Conservation (phyloP, 35 echinoderm and acorn worm species). For the Amphiura filiformis region DNA sequence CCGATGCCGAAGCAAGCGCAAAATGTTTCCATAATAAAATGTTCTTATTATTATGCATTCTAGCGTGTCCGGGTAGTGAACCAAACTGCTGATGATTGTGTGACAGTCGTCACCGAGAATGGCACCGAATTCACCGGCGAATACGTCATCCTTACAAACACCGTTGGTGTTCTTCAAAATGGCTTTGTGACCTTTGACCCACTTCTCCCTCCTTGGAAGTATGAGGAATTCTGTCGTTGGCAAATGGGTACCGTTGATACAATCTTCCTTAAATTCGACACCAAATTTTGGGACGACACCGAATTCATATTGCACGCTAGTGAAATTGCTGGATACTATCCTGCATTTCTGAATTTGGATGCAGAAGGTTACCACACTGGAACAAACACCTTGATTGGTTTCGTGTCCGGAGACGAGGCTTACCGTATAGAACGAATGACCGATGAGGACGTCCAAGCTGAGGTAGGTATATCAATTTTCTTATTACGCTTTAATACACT, state of each 20-base stretch:
- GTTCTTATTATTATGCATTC: too few relatives aligned
- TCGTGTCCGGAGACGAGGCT: constrained; percentile 15
- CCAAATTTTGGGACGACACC: constrained; percentile 36
- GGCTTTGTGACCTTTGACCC: constrained; percentile 22
- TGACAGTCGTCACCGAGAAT: background rate
- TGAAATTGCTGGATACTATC: constrained; percentile 19
- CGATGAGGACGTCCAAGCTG: background rate
- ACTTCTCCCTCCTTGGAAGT: constrained; percentile 44
- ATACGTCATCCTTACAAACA: constrained; percentile 33
- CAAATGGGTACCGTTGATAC: constrained; percentile 30
- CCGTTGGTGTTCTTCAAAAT: constrained; percentile 46
- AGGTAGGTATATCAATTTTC: background rate
- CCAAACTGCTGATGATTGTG: background rate
- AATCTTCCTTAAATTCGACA: constrained; percentile 51
- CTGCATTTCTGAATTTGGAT: constrained; percentile 34
- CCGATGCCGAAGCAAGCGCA: too few relatives aligned
- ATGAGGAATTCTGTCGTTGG: constrained; percentile 7
- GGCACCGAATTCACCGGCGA: constrained; percentile 18
- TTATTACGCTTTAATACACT: too few relatives aligned
- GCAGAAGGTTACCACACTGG: constrained; percentile 15
- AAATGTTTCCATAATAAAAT: too few relatives aligned
- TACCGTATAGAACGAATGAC: background rate
- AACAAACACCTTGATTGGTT: constrained; percentile 12
- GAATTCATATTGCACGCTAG: constrained; percentile 37
- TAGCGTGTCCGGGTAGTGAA: too few relatives aligned